phyloP scores from a whole-genome alignment of 2,113 vertebrate genomes.

The Lipotes vexillifer region DNA sequence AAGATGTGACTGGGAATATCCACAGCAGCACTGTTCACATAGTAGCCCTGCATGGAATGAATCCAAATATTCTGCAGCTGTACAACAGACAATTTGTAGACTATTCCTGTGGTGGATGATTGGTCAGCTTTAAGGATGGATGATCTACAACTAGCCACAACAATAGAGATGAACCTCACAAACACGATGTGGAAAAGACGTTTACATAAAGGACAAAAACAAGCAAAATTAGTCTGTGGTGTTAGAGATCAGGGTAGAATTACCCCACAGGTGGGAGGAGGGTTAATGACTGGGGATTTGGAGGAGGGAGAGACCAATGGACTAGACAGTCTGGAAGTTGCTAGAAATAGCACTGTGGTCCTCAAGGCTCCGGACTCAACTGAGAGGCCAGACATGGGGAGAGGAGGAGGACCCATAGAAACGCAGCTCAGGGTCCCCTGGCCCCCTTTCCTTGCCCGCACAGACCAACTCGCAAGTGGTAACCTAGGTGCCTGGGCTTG shows the following conservation, averaged over 20 bases:
- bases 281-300: background rate
- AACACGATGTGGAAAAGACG: too few relatives aligned
- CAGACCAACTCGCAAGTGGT: background rate
- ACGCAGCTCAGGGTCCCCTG: too few relatives aligned
- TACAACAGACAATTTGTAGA: accelerated
- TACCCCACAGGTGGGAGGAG: accelerated
- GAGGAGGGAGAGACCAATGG: too few relatives aligned
- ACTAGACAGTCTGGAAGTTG: background rate
- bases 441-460: background rate
- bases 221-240: too few relatives aligned
- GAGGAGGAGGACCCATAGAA: accelerated
- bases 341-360: background rate
- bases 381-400: background rate
- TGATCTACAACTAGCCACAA: accelerated
- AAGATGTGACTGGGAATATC: too few relatives aligned
- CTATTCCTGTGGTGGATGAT: accelerated
- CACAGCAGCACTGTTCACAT: background rate
- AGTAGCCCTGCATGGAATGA: background rate
- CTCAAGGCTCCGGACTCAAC: background rate
- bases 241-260: background rate
- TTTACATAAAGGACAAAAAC: background rate
- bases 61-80: too few relatives aligned
- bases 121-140: background rate
- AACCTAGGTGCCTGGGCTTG: background rate
- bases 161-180: background rate